Percentiles rank a stretch among this genome's conserved stretches.
These are phyloP conservation scores for Sinocyclocheilus rhinocerous DNA, from an alignment of 2,113 vertebrate genomes.

Conservation along the genomic window DNA sequence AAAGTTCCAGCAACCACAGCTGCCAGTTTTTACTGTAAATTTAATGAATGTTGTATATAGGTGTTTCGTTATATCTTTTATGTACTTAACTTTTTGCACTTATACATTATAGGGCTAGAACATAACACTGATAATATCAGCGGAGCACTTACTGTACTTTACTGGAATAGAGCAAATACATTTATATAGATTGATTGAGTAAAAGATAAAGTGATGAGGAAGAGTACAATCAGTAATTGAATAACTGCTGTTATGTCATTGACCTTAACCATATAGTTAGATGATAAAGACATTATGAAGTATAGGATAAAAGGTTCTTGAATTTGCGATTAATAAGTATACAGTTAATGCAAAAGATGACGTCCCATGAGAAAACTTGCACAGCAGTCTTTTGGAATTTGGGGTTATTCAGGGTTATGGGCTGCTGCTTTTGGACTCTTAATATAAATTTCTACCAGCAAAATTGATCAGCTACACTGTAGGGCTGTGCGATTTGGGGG, in stretches of 20 bases:
- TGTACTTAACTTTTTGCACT: background rate
- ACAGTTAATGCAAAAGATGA: background rate
- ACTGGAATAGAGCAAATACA: background rate
- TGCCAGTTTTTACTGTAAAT: no score
- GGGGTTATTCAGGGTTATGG: background rate
- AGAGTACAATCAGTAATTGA: background rate
- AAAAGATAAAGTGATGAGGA: background rate
- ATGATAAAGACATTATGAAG: background rate
- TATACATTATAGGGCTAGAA: background rate
- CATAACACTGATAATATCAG: background rate
- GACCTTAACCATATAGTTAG: background rate
- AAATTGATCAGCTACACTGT: constrained; percentile 3
- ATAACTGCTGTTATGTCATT: background rate
- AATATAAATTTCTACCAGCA: background rate
- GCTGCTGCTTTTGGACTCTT: background rate
- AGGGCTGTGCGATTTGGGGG: no score
- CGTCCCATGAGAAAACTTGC: background rate
- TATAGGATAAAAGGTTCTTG: background rate
- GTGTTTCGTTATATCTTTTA: background rate
- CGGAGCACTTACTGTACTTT: background rate
- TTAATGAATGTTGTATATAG: background rate
- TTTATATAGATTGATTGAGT: background rate
- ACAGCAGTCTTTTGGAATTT: constrained; percentile 1
- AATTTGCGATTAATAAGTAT: background rate
- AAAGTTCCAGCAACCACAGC: no score